Percentiles rank a stretch among this genome's conserved stretches.
These are phyloP conservation scores for Spea bombifrons DNA, from an alignment of 2,113 vertebrate species.

Conservation along the genomic window DNA sequence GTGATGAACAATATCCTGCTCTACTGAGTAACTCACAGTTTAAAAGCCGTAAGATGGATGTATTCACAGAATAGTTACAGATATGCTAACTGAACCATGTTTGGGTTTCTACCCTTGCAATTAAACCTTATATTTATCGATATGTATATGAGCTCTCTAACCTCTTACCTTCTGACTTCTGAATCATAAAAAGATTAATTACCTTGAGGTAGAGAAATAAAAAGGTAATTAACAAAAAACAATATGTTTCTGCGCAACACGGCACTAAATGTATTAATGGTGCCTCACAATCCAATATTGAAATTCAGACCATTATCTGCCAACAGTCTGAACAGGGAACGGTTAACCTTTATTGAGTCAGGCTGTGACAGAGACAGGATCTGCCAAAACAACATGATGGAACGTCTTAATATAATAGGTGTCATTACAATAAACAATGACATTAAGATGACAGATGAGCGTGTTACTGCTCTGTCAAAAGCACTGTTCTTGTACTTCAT, in stretches of 20 bases:
- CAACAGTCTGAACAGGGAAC: neutral
- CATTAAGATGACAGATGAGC: neutral
- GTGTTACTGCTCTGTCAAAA: neutral
- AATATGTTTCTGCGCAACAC: neutral
- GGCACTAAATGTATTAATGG: neutral
- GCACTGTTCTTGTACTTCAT: too few species aligned
- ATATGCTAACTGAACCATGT: too few species aligned
- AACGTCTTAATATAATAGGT: slow-evolving; percentile 5
- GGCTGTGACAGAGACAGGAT: slow-evolving; percentile 6
- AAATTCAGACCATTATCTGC: slow-evolving; percentile 21
- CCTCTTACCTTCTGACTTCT: neutral
- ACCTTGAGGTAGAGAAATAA: slow-evolving; percentile 6
- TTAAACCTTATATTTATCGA: neutral
- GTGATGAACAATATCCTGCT: neutral
- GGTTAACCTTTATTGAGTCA: slow-evolving; percentile 22
- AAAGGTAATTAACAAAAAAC: slow-evolving; percentile 19
- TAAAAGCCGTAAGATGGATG: neutral
- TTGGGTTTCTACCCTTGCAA: too few species aligned
- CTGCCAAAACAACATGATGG: slow-evolving; percentile 34
- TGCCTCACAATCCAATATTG: neutral
- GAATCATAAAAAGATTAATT: slow-evolving; percentile 7
- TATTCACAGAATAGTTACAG: neutral
- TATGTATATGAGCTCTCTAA: neutral
- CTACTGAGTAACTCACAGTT: neutral
- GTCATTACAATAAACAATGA: neutral